These are phyloP conservation scores for Mirounga angustirostris DNA, from an alignment of 2,113 vertebrate genomes.

Conservation along the genomic window DNA sequence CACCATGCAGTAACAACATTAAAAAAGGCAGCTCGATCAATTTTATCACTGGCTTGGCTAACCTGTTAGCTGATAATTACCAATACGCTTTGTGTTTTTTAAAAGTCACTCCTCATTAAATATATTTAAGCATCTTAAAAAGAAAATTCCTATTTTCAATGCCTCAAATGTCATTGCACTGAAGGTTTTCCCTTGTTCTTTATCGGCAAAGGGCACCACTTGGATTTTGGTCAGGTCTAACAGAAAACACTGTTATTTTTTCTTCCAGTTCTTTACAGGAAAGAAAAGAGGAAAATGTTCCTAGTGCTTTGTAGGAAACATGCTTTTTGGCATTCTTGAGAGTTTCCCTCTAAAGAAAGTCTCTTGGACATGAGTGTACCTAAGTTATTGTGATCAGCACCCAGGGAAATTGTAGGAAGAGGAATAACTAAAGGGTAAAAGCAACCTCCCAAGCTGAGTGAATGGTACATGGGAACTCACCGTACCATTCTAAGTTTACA, in stretches of 20 bases:
- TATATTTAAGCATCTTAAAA: constrained; percentile 70
- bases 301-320: constrained; percentile 12
- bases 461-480: not conserved
- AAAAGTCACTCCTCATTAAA: constrained; percentile 73
- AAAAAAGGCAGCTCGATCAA: constrained; percentile 58
- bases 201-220: not conserved
- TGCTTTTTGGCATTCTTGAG: not conserved
- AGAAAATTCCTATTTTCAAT: constrained; percentile 63
- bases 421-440: not conserved
- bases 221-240: constrained; percentile 51
- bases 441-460: not conserved
- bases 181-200: constrained; percentile 40
- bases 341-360: constrained; percentile 35
- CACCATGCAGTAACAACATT: not conserved
- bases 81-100: constrained; percentile 57
- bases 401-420: constrained; percentile 36
- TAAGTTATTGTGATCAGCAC: not conserved
- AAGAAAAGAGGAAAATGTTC: not conserved
- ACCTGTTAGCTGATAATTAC: constrained; percentile 80
- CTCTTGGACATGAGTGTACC: not conserved
- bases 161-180: constrained; percentile 30
- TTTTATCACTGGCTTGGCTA: constrained; percentile 74
- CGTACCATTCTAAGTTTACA: not conserved
- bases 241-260: not conserved
- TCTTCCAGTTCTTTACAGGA: constrained; percentile 36